Conservation (phyloP, 2,888 invertebrate genomes). For the Drepana falcataria region DNA sequence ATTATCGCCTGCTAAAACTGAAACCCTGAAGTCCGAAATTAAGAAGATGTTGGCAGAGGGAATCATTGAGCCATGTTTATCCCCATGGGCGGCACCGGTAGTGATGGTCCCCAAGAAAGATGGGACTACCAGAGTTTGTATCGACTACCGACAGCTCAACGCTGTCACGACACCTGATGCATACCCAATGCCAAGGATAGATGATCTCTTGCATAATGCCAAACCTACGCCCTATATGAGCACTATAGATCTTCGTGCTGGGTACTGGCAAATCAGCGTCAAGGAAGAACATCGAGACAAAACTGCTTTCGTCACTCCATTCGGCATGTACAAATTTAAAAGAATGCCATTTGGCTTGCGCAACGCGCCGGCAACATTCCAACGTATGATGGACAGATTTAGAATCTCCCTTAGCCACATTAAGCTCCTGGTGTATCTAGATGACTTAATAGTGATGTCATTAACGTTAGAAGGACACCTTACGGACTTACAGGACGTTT, state of each 20-base stretch:
- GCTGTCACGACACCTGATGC: constrained; percentile 25
- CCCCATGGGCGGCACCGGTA: constrained; percentile 25
- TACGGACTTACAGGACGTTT: neutral
- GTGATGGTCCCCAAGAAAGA: constrained; percentile 26
- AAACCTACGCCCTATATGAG: constrained; percentile 20
- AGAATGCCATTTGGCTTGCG: constrained; percentile 21
- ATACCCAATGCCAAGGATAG: constrained; percentile 23
- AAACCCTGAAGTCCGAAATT: constrained; percentile 8
- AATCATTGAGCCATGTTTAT: constrained; percentile 33
- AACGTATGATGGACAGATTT: constrained; percentile 21
- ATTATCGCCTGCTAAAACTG: constrained; percentile 9
- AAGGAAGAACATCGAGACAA: constrained; percentile 13
- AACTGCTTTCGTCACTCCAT: constrained; percentile 17
- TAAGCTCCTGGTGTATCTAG: constrained; percentile 8
- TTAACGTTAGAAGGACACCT: constrained; percentile 2
- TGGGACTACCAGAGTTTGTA: constrained; percentile 20
- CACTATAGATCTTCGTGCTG: constrained; percentile 15
- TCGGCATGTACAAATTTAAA: constrained; percentile 16
- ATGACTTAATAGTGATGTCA: constrained; percentile 6
- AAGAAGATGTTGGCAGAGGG: constrained; percentile 13
- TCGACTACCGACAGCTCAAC: constrained; percentile 32
- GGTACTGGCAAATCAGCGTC: constrained; percentile 20
- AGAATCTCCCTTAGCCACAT: constrained; percentile 9
- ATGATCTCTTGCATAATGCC: constrained; percentile 21
- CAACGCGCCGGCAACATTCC: constrained; percentile 22